Conservation (phyloP, 2,888 invertebrate genomes). For the Cheilosia pagana region DNA sequence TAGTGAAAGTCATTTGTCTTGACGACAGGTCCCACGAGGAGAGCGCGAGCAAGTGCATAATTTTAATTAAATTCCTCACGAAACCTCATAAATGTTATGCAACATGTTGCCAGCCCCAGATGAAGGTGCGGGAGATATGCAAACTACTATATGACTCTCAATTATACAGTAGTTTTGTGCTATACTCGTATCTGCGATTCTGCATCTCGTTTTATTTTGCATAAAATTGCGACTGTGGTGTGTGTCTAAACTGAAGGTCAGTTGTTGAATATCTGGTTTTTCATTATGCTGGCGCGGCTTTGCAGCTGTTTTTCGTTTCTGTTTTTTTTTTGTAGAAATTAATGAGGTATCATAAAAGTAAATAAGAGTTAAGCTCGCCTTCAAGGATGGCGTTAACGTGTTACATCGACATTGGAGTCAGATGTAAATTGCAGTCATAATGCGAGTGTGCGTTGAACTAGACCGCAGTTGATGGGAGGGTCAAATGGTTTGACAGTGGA, state of each 20-base stretch:
- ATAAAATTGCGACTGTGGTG: constrained; percentile 8
- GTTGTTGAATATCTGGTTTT: constrained; percentile 13
- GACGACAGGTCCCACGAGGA: not conserved
- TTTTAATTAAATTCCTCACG: constrained; percentile 40
- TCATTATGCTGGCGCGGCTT: not conserved
- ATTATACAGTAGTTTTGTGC: constrained; percentile 43
- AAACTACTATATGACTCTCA: constrained; percentile 15
- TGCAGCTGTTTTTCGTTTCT: not conserved
- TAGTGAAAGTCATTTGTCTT: constrained; percentile 56
- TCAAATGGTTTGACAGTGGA: no score
- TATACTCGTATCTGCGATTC: constrained; percentile 23
- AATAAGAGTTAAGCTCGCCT: constrained; percentile 15
- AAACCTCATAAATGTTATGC: constrained; percentile 34
- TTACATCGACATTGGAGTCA: constrained; percentile 31
- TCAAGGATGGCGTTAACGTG: constrained; percentile 49
- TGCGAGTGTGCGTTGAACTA: constrained; percentile 31
- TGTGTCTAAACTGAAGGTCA: constrained; percentile 40
- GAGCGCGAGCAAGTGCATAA: constrained; percentile 15
- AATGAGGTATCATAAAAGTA: constrained; percentile 35
- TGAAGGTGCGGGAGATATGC: constrained; percentile 16
- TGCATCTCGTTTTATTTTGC: constrained; percentile 21
- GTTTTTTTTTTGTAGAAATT: constrained; percentile 19
- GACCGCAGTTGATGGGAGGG: constrained; percentile 24
- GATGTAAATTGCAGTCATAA: constrained; percentile 3
- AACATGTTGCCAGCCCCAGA: constrained; percentile 37